A percentile compares a stretch with the other conserved stretches of the same genome.
phyloP scores from a whole-genome alignment of 2,797 vertebrate genomes.

The Falco columbarius region DNA sequence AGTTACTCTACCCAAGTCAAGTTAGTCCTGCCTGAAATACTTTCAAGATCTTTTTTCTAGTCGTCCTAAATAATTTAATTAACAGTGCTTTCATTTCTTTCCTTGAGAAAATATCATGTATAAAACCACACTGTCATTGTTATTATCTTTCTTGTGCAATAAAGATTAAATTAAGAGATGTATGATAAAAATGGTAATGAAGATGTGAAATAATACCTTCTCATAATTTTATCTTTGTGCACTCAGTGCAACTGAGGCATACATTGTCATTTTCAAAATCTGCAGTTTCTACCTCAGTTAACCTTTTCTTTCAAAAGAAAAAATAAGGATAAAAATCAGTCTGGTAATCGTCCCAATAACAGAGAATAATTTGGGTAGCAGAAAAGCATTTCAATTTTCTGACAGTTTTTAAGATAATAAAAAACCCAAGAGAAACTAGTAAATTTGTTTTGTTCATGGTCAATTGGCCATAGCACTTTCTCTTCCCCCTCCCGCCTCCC shows the following conservation, averaged over 20 bases:
- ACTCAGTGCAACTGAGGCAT: background rate
- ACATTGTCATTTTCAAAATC: conserved; percentile 29
- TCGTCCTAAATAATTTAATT: background rate
- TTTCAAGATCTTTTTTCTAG: background rate
- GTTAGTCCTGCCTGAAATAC: background rate
- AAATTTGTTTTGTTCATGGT: conserved; percentile 65
- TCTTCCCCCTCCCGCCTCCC: background rate
- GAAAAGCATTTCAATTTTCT: conserved; percentile 61
- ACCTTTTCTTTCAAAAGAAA: background rate
- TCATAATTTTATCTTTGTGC: background rate
- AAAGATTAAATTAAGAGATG: background rate
- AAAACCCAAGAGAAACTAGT: conserved; percentile 57
- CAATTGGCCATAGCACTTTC: conserved; percentile 42
- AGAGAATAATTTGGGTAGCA: conserved; percentile 45
- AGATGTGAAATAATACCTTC: background rate
- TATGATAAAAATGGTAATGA: background rate
- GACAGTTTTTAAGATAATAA: conserved; percentile 63
- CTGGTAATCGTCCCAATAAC: conserved; percentile 46
- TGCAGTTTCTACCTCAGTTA: conserved; percentile 63
- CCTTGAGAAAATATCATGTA: background rate
- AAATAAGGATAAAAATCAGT: background rate
- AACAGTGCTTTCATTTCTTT: background rate
- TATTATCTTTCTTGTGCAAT: background rate
- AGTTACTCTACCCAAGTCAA: background rate
- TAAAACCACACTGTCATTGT: background rate